phyloP scores from a whole-genome alignment of 1,140 invertebrate genomes.

The Pseudomyrmex cubaensis region DNA sequence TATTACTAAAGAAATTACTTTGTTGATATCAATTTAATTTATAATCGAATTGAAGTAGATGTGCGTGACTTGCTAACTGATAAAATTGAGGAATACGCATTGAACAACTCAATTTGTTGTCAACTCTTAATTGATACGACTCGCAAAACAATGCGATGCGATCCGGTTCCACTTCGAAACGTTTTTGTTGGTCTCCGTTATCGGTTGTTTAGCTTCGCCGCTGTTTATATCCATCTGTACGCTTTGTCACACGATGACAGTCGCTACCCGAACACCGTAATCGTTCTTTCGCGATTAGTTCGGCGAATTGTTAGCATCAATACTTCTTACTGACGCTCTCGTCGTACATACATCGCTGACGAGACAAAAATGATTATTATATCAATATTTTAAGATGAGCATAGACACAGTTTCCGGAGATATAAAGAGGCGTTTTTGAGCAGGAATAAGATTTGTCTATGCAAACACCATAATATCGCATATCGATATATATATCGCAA shows the following conservation, averaged over 20 bases:
- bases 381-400: not conserved
- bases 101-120: not conserved
- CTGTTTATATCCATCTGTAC: conserved; percentile 61
- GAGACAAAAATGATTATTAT: not conserved
- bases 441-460: too few species aligned
- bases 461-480: too few species aligned
- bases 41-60: too few species aligned
- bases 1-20: too few species aligned
- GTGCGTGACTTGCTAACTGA: too few species aligned
- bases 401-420: too few species aligned
- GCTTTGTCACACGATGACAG: conserved; percentile 26
- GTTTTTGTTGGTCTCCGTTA: conserved; percentile 41
- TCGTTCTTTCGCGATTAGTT: conserved; percentile 18
- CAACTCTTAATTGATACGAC: not conserved
- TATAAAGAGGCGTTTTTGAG: too few species aligned
- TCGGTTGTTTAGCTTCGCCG: conserved; percentile 54
- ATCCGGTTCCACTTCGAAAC: conserved; percentile 35
- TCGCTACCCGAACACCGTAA: not conserved
- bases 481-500: too few species aligned
- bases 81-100: too few species aligned
- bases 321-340: not conserved
- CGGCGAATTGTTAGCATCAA: conserved; percentile 3
- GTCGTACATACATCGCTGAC: not conserved
- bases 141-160: not conserved
- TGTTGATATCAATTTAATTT: too few species aligned